Percentiles rank a stretch among this genome's conserved stretches.
Conservation (phyloP, 2,797 vertebrate species). For the Ambastaia sidthimunki region DNA sequence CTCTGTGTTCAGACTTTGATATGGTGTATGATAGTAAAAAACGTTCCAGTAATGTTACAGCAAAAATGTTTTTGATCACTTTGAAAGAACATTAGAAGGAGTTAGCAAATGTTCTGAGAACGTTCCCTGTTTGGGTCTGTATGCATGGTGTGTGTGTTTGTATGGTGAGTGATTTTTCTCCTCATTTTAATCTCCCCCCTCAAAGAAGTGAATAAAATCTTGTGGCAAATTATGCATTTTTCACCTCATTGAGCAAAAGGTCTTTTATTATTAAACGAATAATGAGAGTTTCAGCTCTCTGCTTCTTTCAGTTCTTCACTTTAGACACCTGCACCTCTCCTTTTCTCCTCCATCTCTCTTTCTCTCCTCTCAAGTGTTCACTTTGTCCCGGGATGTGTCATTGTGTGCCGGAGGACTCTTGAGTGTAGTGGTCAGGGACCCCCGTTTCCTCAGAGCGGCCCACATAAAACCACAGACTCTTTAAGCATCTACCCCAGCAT, state of each 20-base stretch:
- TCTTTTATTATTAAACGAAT: slow-evolving; percentile 45
- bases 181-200: too few species aligned
- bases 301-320: slow-evolving; percentile 56
- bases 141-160: too few species aligned
- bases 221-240: slow-evolving; percentile 47
- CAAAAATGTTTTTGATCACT: too few species aligned
- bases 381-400: slow-evolving; percentile 80
- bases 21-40: too few species aligned
- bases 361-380: slow-evolving; percentile 83
- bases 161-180: too few species aligned
- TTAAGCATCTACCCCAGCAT: slow-evolving; percentile 20
- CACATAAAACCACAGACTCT: slow-evolving; percentile 80
- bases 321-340: slow-evolving; percentile 66
- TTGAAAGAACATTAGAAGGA: too few species aligned
- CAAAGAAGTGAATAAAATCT: slow-evolving; percentile 37
- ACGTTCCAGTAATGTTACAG: too few species aligned
- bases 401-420: slow-evolving; percentile 84
- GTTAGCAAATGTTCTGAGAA: too few species aligned
- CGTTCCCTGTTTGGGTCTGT: too few species aligned
- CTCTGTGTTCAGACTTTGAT: too few species aligned
- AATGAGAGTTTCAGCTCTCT: slow-evolving; percentile 51
- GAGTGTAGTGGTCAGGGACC: slow-evolving; percentile 75
- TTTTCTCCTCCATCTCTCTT: slow-evolving; percentile 44
- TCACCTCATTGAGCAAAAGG: slow-evolving; percentile 31
- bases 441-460: slow-evolving; percentile 77